phyloP scores from a whole-genome alignment of 2,113 vertebrate species.

The Murina feae region DNA sequence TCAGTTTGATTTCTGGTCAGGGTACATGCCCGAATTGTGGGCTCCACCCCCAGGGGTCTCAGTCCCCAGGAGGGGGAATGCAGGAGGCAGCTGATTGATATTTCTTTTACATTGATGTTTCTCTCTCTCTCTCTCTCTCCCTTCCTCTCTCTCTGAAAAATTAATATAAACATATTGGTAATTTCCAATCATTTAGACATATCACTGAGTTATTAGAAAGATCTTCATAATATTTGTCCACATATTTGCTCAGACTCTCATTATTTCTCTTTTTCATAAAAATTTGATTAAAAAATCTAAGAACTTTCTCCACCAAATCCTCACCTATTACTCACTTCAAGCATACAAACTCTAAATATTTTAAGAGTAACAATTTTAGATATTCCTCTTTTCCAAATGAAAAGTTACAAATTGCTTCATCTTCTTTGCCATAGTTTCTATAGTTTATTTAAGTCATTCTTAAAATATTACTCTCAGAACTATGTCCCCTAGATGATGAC shows the following conservation, averaged over 20 bases:
- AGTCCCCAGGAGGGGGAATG: no score
- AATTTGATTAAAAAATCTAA: not conserved
- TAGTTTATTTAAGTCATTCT: not conserved
- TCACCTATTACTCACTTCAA: not conserved
- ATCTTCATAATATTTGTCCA: not conserved
- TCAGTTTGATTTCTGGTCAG: no score
- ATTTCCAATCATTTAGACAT: not conserved
- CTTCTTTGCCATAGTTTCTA: not conserved
- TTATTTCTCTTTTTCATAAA: not conserved
- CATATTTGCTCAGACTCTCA: not conserved
- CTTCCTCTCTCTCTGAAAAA: no score
- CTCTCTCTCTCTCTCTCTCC: no score
- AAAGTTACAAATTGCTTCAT: not conserved
- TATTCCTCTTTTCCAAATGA: not conserved
- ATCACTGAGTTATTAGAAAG: not conserved
- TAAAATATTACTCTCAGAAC: not conserved
- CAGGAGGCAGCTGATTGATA: no score
- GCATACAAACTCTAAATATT: not conserved
- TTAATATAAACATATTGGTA: no score
- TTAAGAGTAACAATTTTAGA: not conserved
- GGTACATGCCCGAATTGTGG: no score
- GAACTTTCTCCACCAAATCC: not conserved
- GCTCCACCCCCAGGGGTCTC: no score
- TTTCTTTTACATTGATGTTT: no score
- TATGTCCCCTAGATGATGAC: not conserved